Conservation (phyloP, 2,888 invertebrate genomes). For the Plagiodera versicolora region DNA sequence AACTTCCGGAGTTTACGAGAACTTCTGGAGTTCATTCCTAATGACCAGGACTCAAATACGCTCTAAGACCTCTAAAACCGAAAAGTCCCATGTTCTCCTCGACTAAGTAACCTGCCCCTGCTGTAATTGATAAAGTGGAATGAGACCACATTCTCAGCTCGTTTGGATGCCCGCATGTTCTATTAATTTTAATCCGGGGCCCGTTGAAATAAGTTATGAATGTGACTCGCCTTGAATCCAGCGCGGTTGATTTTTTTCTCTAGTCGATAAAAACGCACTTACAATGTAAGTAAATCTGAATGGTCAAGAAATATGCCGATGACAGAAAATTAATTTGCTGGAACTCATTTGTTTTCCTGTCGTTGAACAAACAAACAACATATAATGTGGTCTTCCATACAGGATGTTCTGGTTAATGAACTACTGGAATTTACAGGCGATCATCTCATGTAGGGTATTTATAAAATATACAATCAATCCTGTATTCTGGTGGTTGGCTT, state of each 20-base stretch:
- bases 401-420: too few species aligned
- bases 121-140: slow-evolving; percentile 32
- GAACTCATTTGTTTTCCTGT: neutral
- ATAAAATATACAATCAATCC: too few species aligned
- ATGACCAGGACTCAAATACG: neutral
- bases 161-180: slow-evolving; percentile 33
- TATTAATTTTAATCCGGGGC: slow-evolving; percentile 31
- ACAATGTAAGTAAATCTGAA: slow-evolving; percentile 12
- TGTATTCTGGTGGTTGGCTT: too few species aligned
- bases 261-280: slow-evolving; percentile 17
- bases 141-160: slow-evolving; percentile 32
- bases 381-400: too few species aligned
- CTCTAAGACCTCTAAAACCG: slow-evolving; percentile 14
- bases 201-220: slow-evolving; percentile 30
- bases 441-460: too few species aligned
- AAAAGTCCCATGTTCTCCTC: slow-evolving; percentile 22
- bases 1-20: neutral
- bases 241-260: slow-evolving; percentile 21
- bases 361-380: neutral
- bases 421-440: too few species aligned
- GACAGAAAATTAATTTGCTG: neutral
- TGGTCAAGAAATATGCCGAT: neutral
- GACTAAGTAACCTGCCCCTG: slow-evolving; percentile 28
- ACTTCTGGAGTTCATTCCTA: neutral
- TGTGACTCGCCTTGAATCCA: slow-evolving; percentile 19